Evolutionary conservation across 2,113 vertebrate genomes (phyloP).

Genomic region (Anarrhichthys ocellatus): DNA sequence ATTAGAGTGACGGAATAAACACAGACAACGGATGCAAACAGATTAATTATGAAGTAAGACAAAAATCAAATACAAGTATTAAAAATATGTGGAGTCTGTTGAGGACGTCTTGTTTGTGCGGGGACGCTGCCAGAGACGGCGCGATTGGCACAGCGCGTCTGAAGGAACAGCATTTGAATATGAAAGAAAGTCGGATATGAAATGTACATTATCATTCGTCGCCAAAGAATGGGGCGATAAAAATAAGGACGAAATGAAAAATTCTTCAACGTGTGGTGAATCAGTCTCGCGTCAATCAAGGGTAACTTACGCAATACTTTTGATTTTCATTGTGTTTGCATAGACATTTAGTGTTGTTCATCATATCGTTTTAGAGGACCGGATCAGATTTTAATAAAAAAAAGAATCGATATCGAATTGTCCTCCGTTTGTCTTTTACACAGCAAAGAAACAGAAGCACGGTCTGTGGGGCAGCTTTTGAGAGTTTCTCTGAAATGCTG

Average conservation of each 20-base stretch:
- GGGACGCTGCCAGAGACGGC: background rate
- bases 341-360: background rate
- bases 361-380: background rate
- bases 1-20: constrained; percentile 44
- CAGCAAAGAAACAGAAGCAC: background rate
- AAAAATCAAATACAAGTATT: constrained; percentile 36
- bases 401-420: background rate
- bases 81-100: constrained; percentile 35
- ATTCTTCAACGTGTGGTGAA: background rate
- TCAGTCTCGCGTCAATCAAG: background rate
- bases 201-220: constrained; percentile 32
- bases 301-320: background rate
- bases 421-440: background rate
- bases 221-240: background rate
- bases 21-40: constrained; percentile 7
- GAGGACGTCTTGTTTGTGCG: constrained; percentile 17
- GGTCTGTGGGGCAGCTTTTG: background rate
- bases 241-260: constrained; percentile 23
- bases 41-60: constrained; percentile 59
- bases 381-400: background rate
- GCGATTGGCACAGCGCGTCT: background rate
- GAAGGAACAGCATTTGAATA: constrained; percentile 27
- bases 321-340: background rate
- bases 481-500: background rate
- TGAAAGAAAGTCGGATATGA: constrained; percentile 20